Conservation (phyloP, 1,140 invertebrate species). For the Zaprionus tsacasi region DNA sequence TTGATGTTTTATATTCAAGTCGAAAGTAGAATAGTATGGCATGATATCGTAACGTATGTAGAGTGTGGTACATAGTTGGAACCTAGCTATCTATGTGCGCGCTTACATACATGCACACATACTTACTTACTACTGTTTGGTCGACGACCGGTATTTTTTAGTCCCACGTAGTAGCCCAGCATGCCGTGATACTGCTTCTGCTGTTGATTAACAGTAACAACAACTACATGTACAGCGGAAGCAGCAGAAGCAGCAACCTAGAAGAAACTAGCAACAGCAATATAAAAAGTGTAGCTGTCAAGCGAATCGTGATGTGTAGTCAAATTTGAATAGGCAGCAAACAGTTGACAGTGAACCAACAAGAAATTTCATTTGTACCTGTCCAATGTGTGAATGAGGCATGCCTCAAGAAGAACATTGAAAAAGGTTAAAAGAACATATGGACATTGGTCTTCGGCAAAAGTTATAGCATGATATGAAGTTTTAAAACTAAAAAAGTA, state of each 20-base stretch:
- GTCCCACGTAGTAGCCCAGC: conserved; percentile 32
- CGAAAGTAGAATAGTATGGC: conserved; percentile 23
- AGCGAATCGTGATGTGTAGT: conserved; percentile 44
- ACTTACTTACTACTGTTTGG: conserved; percentile 39
- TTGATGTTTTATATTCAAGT: conserved; percentile 17
- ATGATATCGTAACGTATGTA: conserved; percentile 32
- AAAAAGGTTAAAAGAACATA: background rate
- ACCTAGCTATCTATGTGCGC: background rate
- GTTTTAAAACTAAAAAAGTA: background rate
- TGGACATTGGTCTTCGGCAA: background rate
- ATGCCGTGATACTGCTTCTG: conserved; percentile 35
- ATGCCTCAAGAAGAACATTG: background rate
- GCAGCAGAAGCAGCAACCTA: conserved; percentile 15
- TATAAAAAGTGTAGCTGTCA: conserved; percentile 41
- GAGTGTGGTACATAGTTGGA: conserved; percentile 16
- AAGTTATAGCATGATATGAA: background rate
- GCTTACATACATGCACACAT: conserved; percentile 10
- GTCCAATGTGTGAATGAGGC: conserved; percentile 35
- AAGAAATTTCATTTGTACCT: conserved; percentile 33
- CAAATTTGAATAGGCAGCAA: conserved; percentile 43
- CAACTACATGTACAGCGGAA: conserved; percentile 17
- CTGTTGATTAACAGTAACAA: conserved; percentile 46
- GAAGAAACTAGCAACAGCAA: conserved; percentile 40
- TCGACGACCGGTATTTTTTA: conserved; percentile 50
- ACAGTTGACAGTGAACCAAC: conserved; percentile 34